Base-by-base conservation (phyloP, 2,888 invertebrate species). In the Neoitamus cyanurus region DNA sequence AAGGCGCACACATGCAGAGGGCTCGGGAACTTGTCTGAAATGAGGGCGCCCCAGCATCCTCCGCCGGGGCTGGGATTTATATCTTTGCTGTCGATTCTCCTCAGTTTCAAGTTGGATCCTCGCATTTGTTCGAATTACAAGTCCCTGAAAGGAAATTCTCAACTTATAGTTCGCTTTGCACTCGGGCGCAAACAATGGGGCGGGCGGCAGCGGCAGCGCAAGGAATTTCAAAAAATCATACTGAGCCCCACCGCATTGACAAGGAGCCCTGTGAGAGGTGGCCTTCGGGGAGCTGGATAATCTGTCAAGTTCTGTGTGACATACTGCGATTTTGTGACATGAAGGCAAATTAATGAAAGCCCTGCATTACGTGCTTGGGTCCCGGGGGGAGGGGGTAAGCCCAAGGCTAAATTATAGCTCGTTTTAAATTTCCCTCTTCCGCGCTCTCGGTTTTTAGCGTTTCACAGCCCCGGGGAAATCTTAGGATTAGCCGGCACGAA, bases 401-500 rank as follows among this genome's bases (percentile, higher is more conserved):
- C 36, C 48, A 9, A 15, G 69, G 69, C 48, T 69, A 69, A 82
- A 69, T 82, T 82, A 28, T 69, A 69, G 31, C 82, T 37, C 42
- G 69, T 82, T 82, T 37, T 69, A 25, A 34, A 69, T 82, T 82
- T 58, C 48, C 28, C 30, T 37, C n/a, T 70, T 42, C 48, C 13
- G 7, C 5, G 30, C 46, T 13, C 48, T 13, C 48, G 31, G 48
- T 83, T 34, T 82, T 72, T 48, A 83, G 25, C 72, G 30, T 72
- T 46, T 72, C 25, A 15, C 48, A 48, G 83, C 48, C 46, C 72
- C 48, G 69, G 25, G 34, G 31, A 75, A 86, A 85, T 86, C 80
- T 88, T 89, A 89, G 89, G 90, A 90, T 90, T 90, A 90, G 90
- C 90, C 89, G 88, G 88, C 91, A 91, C 90, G 91, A 90, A 90